phyloP scores from a whole-genome alignment of 2,888 invertebrate species.

The Tillus elongatus region DNA sequence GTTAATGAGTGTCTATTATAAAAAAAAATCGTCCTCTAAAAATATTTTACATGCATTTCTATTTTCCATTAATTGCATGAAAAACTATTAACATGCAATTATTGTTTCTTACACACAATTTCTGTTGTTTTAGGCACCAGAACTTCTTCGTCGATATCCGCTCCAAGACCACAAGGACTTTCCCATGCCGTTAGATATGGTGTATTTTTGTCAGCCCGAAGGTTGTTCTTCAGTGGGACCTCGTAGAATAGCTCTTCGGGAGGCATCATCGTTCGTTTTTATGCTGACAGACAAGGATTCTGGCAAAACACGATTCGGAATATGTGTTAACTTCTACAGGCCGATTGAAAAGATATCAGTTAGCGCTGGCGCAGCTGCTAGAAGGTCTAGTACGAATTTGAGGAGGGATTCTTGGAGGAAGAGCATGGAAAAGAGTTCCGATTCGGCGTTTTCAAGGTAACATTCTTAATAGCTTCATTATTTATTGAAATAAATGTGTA shows the following conservation, averaged over 20 bases:
- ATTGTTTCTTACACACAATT: not conserved
- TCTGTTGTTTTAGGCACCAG: conserved; percentile 61
- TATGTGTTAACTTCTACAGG: conserved; percentile 97
- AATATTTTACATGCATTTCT: no score
- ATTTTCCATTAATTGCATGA: no score
- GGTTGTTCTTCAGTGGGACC: conserved; percentile 92
- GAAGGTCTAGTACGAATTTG: conserved; percentile 50
- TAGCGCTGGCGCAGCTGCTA: conserved; percentile 33
- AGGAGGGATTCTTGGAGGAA: conserved; percentile 84
- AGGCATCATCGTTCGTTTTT: conserved; percentile 95
- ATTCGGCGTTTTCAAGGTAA: conserved; percentile 91
- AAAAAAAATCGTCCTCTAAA: no score
- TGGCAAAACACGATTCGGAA: conserved; percentile 87
- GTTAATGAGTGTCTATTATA: no score
- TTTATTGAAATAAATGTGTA: no score
- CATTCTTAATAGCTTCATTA: not conserved
- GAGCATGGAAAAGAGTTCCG: conserved; percentile 85
- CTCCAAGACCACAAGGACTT: conserved; percentile 95
- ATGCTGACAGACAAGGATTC: conserved; percentile 98
- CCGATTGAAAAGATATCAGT: conserved; percentile 62
- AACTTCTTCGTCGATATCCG: conserved; percentile 90
- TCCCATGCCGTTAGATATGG: conserved; percentile 93
- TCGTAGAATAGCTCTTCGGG: conserved; percentile 70
- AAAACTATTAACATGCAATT: no score
- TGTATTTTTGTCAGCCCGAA: conserved; percentile 99